phyloP scores from a whole-genome alignment of 2,797 vertebrate genomes.

The Hyperoplus immaculatus region DNA sequence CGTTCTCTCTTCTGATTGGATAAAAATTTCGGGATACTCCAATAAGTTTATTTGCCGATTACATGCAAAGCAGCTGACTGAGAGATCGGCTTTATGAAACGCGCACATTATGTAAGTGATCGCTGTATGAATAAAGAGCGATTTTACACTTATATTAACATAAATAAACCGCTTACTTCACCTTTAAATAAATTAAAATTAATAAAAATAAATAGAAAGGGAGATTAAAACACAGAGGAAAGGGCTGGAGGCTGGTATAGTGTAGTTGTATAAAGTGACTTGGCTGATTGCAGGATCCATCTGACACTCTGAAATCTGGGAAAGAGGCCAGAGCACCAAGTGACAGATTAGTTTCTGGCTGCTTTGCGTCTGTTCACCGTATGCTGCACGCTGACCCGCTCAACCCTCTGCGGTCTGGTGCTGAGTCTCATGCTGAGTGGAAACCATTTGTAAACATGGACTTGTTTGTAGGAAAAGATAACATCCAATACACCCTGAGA shows the following conservation, averaged over 20 bases:
- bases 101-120: no score
- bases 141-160: no score
- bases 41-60: no score
- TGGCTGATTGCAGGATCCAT: constrained; percentile 37
- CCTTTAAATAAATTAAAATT: no score
- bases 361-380: constrained; percentile 45
- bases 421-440: constrained; percentile 7
- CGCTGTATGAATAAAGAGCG: no score
- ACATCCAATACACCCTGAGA: neutral
- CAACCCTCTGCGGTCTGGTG: constrained; percentile 37
- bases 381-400: constrained; percentile 50
- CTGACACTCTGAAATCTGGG: constrained; percentile 54
- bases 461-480: neutral
- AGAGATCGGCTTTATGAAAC: no score
- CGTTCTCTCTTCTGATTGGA: no score
- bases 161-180: no score
- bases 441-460: constrained; percentile 7
- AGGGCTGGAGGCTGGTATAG: no score
- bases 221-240: neutral
- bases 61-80: no score
- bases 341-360: constrained; percentile 57
- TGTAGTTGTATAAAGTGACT: neutral
- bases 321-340: constrained; percentile 53
- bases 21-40: no score
- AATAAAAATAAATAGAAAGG: neutral